phyloP scores from a whole-genome alignment of 2,797 vertebrate species.

The Rhynchotus rufescens region DNA sequence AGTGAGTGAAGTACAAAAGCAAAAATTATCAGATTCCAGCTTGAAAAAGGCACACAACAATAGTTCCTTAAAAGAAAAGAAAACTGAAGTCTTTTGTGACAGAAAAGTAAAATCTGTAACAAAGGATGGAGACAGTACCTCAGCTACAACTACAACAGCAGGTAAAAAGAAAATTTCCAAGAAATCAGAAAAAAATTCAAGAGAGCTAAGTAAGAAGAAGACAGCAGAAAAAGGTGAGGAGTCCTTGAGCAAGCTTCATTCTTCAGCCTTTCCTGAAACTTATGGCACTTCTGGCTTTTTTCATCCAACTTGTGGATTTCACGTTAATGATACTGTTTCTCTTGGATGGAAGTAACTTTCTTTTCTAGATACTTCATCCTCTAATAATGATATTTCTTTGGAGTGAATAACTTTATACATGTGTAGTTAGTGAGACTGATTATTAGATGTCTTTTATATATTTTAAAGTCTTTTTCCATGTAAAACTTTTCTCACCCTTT shows the following conservation, averaged over 20 bases:
- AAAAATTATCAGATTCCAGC: neutral
- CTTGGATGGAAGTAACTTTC: neutral
- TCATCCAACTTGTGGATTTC: neutral
- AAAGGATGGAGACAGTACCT: conserved; percentile 57
- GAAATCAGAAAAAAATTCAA: conserved; percentile 34
- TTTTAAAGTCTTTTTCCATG: conserved; percentile 11
- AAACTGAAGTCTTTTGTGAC: conserved; percentile 18
- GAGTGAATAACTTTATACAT: neutral
- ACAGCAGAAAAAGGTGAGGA: conserved; percentile 82
- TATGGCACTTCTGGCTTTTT: conserved; percentile 15
- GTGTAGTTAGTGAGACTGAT: neutral
- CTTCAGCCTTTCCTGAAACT: conserved; percentile 58
- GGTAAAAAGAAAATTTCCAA: conserved; percentile 33
- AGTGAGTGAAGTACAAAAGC: conserved; percentile 17
- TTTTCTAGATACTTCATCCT: conserved; percentile 23
- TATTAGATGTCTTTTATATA: conserved; percentile 13
- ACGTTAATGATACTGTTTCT: neutral
- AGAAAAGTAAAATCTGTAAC: conserved; percentile 37
- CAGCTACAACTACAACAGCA: neutral
- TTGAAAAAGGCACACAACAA: neutral
- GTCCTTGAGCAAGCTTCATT: conserved; percentile 37
- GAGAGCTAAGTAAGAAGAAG: conserved; percentile 67
- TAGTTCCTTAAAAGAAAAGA: neutral
- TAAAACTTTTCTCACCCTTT: neutral
- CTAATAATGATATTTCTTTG: conserved; percentile 24